phyloP scores from a whole-genome alignment of 2,797 vertebrate genomes.

The Sebastes paucispinis region DNA sequence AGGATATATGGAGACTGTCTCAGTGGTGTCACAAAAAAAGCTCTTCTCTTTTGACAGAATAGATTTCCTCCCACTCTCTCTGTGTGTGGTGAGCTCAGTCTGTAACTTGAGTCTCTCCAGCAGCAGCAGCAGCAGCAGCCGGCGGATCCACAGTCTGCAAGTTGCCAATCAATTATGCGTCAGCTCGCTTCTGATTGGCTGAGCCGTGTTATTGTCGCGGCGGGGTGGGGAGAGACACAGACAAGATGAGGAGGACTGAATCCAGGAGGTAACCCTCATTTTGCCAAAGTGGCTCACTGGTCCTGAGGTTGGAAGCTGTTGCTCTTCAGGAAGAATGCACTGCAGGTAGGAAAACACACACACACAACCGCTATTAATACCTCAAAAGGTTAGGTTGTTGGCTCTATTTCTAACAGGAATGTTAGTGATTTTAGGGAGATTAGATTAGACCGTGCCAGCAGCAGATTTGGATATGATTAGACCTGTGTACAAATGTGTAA shows the following conservation, averaged over 20 bases:
- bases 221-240: slow-evolving; percentile 27
- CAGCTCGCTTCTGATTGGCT: slow-evolving; percentile 62
- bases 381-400: not conserved
- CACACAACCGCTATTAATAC: not conserved
- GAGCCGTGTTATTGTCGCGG: not conserved
- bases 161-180: slow-evolving; percentile 60
- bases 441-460: not conserved
- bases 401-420: not conserved
- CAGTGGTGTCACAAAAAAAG: not conserved
- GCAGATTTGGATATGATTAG: not conserved
- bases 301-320: slow-evolving; percentile 25
- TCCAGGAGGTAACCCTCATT: not conserved
- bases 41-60: not conserved
- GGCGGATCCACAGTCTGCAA: slow-evolving; percentile 1
- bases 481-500: not conserved
- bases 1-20: too few relatives aligned
- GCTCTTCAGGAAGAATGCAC: slow-evolving; percentile 57
- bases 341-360: slow-evolving; percentile 70
- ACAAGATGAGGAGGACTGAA: slow-evolving; percentile 6
- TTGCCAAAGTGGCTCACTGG: slow-evolving; percentile 11
- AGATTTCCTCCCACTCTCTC: too few relatives aligned
- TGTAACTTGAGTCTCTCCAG: not conserved
- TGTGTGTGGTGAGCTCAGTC: not conserved
- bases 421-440: slow-evolving; percentile 27
- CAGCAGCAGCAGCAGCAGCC: slow-evolving; percentile 6